Conservation (phyloP, 2,113 vertebrate genomes). For the Crotalus helleri region DNA sequence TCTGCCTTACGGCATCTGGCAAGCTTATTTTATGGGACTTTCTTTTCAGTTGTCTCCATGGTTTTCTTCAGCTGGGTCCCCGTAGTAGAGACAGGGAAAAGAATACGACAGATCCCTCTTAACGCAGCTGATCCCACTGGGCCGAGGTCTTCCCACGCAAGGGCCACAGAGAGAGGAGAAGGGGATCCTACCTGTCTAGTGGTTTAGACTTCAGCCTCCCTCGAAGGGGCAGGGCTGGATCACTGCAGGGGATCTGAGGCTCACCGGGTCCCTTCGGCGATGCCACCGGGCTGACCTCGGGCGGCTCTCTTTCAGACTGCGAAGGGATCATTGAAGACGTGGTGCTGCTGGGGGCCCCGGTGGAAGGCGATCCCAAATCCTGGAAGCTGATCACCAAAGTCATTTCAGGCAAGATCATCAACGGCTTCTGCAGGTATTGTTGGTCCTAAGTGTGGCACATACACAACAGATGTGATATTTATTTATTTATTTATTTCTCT, state of each 20-base stretch:
- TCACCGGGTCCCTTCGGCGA: not conserved
- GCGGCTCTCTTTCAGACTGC: slow-evolving; percentile 67
- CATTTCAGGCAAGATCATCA: slow-evolving; percentile 89
- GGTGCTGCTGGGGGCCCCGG: slow-evolving; percentile 88
- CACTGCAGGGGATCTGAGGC: not conserved
- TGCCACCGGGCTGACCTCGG: not conserved
- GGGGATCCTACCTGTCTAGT: accelerated
- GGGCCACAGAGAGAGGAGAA: not conserved
- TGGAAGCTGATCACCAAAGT: slow-evolving; percentile 85
- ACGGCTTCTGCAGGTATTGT: slow-evolving; percentile 89
- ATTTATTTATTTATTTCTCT: too few species aligned
- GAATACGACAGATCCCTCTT: too few species aligned
- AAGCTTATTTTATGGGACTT: not conserved
- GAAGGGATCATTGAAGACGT: slow-evolving; percentile 91
- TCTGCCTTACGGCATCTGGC: not conserved
- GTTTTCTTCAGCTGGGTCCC: not conserved
- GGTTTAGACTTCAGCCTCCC: not conserved
- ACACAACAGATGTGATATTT: not conserved
- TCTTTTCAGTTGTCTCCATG: not conserved
- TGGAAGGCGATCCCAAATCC: slow-evolving; percentile 86
- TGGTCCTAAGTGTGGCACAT: not conserved
- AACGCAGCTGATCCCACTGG: not conserved
- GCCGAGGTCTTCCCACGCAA: not conserved
- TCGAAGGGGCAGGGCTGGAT: not conserved
- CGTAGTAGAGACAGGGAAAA: not conserved